Conservation (phyloP, 35 echinoderm and acorn worm species). For the Anneissia japonica region DNA sequence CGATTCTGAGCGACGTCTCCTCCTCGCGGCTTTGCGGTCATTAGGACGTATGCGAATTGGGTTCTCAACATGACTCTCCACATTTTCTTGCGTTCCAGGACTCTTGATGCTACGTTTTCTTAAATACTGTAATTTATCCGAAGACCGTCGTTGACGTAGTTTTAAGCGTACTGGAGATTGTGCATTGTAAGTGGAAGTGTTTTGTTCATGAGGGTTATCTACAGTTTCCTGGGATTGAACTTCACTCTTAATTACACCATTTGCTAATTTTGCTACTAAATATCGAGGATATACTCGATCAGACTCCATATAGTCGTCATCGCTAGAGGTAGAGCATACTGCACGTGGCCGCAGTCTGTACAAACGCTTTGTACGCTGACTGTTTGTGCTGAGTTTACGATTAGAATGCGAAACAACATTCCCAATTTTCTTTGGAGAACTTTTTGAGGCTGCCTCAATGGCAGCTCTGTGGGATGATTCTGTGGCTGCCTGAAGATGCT, state of each 20-base stretch:
- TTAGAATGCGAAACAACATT: not conserved
- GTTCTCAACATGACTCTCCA: not conserved
- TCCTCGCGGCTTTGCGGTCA: not conserved
- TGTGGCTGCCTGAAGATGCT: not conserved
- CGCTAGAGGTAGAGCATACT: not conserved
- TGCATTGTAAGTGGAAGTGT: not conserved
- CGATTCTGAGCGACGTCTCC: not conserved
- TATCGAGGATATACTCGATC: not conserved
- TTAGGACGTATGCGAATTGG: not conserved
- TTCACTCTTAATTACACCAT: not conserved
- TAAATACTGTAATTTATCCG: not conserved
- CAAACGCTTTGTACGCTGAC: not conserved
- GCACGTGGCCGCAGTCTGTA: not conserved
- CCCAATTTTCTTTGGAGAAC: not conserved
- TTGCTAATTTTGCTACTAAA: not conserved
- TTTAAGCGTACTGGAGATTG: not conserved
- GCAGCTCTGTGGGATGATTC: not conserved
- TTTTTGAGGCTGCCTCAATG: not conserved
- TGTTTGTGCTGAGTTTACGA: not conserved
- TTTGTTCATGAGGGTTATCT: not conserved
- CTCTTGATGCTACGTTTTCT: not conserved
- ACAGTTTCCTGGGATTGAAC: not conserved
- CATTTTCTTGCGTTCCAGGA: not conserved
- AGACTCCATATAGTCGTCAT: not conserved
- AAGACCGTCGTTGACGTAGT: not conserved